These are phyloP conservation scores for Diabrotica undecimpunctata DNA, from an alignment of 1,140 invertebrate species.

Conservation along the genomic window DNA sequence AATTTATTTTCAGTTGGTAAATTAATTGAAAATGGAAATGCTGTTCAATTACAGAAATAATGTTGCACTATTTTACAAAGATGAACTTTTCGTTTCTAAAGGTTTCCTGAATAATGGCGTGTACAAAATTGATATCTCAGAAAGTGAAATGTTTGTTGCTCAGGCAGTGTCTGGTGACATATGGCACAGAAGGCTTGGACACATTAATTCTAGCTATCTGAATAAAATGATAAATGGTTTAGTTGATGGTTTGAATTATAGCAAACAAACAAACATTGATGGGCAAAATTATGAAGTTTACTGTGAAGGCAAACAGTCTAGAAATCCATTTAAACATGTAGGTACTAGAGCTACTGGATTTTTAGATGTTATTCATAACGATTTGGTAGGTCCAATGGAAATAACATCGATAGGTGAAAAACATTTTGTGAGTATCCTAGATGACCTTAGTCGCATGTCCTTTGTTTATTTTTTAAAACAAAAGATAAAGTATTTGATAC, in stretches of 20 bases:
- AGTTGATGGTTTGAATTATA: conserved; percentile 23
- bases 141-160: conserved; percentile 24
- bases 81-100: conserved; percentile 28
- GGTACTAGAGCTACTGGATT: conserved; percentile 26
- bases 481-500: conserved; percentile 36
- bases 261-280: conserved; percentile 19
- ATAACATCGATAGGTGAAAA: conserved; percentile 36
- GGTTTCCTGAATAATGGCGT: conserved; percentile 30
- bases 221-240: conserved; percentile 26
- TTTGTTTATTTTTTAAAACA: no score
- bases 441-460: conserved; percentile 44
- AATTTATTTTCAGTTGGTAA: conserved; percentile 30
- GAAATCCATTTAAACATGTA: conserved; percentile 33
- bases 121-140: conserved; percentile 33
- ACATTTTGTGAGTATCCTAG: conserved; percentile 46
- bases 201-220: conserved; percentile 32
- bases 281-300: conserved; percentile 34
- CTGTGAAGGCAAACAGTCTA: conserved; percentile 38
- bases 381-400: conserved; percentile 40
- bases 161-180: conserved; percentile 16
- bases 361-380: conserved; percentile 39
- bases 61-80: conserved; percentile 23
- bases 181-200: conserved; percentile 36
- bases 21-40: conserved; percentile 23
- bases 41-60: conserved; percentile 26